Base-by-base conservation (phyloP, 2,888 invertebrate genomes). In the Liopterus haemorrhoidalis region DNA sequence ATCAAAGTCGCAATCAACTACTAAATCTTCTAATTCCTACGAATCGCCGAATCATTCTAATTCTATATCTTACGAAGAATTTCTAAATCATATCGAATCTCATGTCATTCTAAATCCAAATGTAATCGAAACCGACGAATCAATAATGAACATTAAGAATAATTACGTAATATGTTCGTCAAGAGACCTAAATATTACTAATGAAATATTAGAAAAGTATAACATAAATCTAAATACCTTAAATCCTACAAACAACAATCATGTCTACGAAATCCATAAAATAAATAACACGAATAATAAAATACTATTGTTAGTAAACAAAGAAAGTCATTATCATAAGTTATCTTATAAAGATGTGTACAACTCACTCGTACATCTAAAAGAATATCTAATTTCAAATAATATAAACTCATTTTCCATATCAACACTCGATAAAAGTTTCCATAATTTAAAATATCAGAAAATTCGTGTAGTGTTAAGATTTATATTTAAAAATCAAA, bases 311-410 rank as follows among this genome's bases (percentile, higher is more conserved):
- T n/a, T 41, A 31, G 20, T 41, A n/a, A 31, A 12, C n/a, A 20
- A 28, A 39, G 27, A 3, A 18, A 28, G 12, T 16, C 12, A 39
- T 39, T 25, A 15, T 6, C 20, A 42, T 8, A 33, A 20, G 33
- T 33, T 35, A 22, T 22, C 19, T 15, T 41, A 41, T 20, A 19
- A 46, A 42, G 31, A 46, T 12, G 4, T 46, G 15, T 46, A 16
- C n/a, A 25, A 19, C 11, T 15, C 32, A 14, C 16, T 45, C 4
- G 8, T 21, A 14, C 42, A 21, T 24, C 14, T 43, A 8, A 45
- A 43, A 14, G 16, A 40, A 11, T 6, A 8, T 18, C 21, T 41
- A 24, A 28, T 27, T 21, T 16, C 19, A 19, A n/a, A 19, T 1
- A 19, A 43, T 35, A 36, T 41, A 11, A 42, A 31, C 8, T 33